These are phyloP conservation scores for Parambassis ranga DNA, from an alignment of 2,797 vertebrate genomes.

Conservation along the genomic window DNA sequence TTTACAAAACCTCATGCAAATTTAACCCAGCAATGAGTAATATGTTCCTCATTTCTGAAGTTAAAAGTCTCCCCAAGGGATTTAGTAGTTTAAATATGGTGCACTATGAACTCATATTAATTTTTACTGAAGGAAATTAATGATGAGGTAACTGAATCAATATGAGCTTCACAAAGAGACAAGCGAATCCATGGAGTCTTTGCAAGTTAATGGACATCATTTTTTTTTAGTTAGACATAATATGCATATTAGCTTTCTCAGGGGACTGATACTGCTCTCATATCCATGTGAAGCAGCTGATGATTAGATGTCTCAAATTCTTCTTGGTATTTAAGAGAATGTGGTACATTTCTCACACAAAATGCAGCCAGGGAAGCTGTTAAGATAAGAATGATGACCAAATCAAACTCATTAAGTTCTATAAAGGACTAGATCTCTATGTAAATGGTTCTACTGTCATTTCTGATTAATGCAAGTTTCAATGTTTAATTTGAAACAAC, in stretches of 20 bases:
- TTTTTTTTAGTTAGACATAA: not conserved
- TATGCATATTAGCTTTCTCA: not conserved
- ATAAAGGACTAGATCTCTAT: too few relatives aligned
- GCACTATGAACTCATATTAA: not conserved
- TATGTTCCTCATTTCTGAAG: not conserved
- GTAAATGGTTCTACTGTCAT: too few relatives aligned
- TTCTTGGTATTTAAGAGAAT: too few relatives aligned
- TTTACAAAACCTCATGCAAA: slow-evolving; percentile 8
- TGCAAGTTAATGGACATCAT: not conserved
- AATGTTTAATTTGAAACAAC: too few relatives aligned
- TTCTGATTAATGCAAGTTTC: too few relatives aligned
- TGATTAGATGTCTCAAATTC: too few relatives aligned
- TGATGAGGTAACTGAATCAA: not conserved
- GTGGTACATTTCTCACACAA: too few relatives aligned
- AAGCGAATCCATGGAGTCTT: not conserved
- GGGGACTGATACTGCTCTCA: not conserved
- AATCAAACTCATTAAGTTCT: too few relatives aligned
- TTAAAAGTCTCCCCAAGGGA: not conserved
- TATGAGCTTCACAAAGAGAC: not conserved
- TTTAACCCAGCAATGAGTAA: slow-evolving; percentile 6
- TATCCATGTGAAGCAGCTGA: too few relatives aligned
- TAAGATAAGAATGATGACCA: too few relatives aligned
- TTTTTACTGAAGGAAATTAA: not conserved
- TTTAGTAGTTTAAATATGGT: not conserved
- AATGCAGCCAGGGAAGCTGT: too few relatives aligned